A percentile compares a stretch with the other conserved stretches of the same genome.
Conservation (phyloP, 1,140 invertebrate genomes). For the Latrodectus geometricus region DNA sequence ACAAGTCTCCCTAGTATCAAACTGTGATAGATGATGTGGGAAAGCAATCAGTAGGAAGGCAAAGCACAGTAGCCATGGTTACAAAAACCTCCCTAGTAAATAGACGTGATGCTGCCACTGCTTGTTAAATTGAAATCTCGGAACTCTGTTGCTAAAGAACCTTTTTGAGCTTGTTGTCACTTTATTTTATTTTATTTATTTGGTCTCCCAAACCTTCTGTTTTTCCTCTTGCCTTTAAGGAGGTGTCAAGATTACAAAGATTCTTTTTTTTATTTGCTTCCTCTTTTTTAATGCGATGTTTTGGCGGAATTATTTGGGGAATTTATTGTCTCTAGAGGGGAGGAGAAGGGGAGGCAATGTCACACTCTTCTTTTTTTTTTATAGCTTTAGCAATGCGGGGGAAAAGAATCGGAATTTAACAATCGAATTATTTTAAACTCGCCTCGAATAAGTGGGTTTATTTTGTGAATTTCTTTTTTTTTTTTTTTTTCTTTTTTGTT, state of each 20-base stretch:
- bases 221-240: slow-evolving; percentile 60
- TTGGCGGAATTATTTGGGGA: slow-evolving; percentile 62
- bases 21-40: slow-evolving; percentile 56
- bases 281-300: slow-evolving; percentile 59
- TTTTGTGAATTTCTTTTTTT: slow-evolving; percentile 36
- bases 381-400: slow-evolving; percentile 33
- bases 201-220: slow-evolving; percentile 59
- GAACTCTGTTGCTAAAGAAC: slow-evolving; percentile 50
- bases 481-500: slow-evolving; percentile 18
- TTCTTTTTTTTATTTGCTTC: slow-evolving; percentile 9
- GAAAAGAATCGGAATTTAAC: slow-evolving; percentile 61
- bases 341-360: slow-evolving; percentile 43
- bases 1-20: slow-evolving; percentile 59
- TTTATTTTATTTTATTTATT: slow-evolving; percentile 46
- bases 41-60: slow-evolving; percentile 57
- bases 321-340: slow-evolving; percentile 58
- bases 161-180: slow-evolving; percentile 53
- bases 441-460: slow-evolving; percentile 57
- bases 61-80: slow-evolving; percentile 52
- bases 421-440: slow-evolving; percentile 62
- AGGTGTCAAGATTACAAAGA: slow-evolving; percentile 59
- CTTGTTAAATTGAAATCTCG: slow-evolving; percentile 62
- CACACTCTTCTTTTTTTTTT: slow-evolving; percentile 42
- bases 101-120: slow-evolving; percentile 60
- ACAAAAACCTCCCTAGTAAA: slow-evolving; percentile 58